phyloP scores from a whole-genome alignment of 2,113 vertebrate species.

The Brachirus orientalis region DNA sequence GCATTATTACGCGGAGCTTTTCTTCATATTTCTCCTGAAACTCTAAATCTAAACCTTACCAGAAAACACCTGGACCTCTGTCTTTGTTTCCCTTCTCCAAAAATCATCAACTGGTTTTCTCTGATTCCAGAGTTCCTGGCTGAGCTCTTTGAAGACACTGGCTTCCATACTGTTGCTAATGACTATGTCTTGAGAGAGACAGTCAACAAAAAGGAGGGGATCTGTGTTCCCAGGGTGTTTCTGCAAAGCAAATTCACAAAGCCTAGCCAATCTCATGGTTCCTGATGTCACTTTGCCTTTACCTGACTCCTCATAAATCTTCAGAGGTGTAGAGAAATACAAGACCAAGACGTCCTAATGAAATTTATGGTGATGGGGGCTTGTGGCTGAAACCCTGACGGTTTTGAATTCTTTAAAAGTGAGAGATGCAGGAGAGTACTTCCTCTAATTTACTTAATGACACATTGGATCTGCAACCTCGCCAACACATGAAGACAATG shows the following conservation, averaged over 20 bases:
- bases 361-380: background rate
- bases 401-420: background rate
- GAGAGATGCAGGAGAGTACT: too few species aligned
- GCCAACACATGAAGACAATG: too few species aligned
- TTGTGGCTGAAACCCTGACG: background rate
- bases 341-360: background rate
- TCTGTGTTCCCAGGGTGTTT: constrained; percentile 91
- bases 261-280: constrained; percentile 42
- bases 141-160: constrained; percentile 83
- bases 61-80: background rate
- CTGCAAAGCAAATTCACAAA: constrained; percentile 95
- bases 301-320: background rate
- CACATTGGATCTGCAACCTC: too few species aligned
- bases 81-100: background rate
- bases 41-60: too few species aligned
- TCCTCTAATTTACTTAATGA: too few species aligned
- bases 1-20: too few species aligned
- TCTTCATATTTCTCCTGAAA: too few species aligned
- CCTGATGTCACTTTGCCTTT: background rate
- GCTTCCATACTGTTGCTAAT: constrained; percentile 83
- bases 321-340: background rate
- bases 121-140: constrained; percentile 85
- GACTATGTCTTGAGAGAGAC: constrained; percentile 94
- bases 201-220: constrained; percentile 93
- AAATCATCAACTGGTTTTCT: background rate